A percentile compares a stretch with the other conserved stretches of the same genome.
Conservation (phyloP, 2,113 vertebrate species). For the Sylvia atricapilla region DNA sequence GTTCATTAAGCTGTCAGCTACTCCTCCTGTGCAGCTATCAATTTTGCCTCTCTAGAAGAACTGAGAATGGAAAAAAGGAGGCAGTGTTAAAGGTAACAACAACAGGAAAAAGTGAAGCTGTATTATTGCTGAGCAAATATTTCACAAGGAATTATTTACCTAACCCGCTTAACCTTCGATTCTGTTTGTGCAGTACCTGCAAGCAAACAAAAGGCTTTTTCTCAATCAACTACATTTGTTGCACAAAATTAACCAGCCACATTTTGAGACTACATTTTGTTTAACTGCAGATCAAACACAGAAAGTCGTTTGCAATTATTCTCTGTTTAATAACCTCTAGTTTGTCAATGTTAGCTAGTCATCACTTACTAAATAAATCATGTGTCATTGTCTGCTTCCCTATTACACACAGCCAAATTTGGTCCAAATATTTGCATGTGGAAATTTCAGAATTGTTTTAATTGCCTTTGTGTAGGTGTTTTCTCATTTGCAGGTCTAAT, state of each 20-base stretch:
- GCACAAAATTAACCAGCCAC: neutral
- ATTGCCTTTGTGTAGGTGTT: neutral
- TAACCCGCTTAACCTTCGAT: neutral
- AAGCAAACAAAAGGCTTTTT: neutral
- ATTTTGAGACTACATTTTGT: neutral
- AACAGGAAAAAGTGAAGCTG: neutral
- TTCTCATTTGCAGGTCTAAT: neutral
- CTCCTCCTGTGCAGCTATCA: conserved; percentile 18
- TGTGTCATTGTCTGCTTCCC: neutral
- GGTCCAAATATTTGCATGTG: conserved; percentile 16
- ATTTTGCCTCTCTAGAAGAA: conserved; percentile 25
- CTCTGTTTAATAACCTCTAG: neutral
- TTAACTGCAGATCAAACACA: conserved; percentile 1
- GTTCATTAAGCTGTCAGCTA: conserved; percentile 57
- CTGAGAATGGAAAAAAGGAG: neutral
- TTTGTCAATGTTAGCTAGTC: conserved; percentile 1
- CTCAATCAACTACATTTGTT: neutral
- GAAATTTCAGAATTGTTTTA: neutral
- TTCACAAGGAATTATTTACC: neutral
- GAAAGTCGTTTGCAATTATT: neutral
- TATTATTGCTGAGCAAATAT: neutral
- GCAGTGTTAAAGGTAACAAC: neutral
- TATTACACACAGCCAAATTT: neutral
- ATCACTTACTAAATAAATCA: conserved; percentile 10
- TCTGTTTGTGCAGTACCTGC: neutral